Conservation (phyloP, 2,113 vertebrate genomes). For the Elachura formosa region DNA sequence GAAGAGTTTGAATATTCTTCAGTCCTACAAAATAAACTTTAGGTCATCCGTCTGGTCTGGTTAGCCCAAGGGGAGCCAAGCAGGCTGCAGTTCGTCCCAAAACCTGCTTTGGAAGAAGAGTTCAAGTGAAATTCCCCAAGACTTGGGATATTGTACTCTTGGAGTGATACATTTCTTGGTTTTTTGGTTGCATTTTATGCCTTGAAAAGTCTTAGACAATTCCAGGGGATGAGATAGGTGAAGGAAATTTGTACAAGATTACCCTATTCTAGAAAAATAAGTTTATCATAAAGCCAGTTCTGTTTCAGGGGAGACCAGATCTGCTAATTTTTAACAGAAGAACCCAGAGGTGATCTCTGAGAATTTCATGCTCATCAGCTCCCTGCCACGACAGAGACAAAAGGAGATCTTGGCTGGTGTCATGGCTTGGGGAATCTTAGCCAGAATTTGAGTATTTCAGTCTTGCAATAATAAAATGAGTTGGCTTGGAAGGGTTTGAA, state of each 20-base stretch:
- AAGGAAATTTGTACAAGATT: background rate
- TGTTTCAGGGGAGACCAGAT: background rate
- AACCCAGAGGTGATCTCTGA: background rate
- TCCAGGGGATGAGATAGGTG: fast-evolving
- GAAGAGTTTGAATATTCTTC: background rate
- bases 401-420: background rate
- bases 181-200: background rate
- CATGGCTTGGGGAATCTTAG: background rate
- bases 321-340: background rate
- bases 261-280: fast-evolving
- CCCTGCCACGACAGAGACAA: background rate
- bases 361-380: fast-evolving
- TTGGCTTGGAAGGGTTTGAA: background rate
- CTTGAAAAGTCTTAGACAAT: background rate
- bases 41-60: background rate
- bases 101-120: fast-evolving
- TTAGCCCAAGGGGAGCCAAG: background rate
- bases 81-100: background rate
- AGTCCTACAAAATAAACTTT: background rate
- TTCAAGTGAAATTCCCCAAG: background rate
- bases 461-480: background rate
- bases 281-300: background rate
- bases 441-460: background rate
- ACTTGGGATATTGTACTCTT: background rate
- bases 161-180: background rate